These are phyloP conservation scores for Caenorhabditis auriculariae DNA, from an alignment of 2,888 invertebrate species.

Conservation along the genomic window DNA sequence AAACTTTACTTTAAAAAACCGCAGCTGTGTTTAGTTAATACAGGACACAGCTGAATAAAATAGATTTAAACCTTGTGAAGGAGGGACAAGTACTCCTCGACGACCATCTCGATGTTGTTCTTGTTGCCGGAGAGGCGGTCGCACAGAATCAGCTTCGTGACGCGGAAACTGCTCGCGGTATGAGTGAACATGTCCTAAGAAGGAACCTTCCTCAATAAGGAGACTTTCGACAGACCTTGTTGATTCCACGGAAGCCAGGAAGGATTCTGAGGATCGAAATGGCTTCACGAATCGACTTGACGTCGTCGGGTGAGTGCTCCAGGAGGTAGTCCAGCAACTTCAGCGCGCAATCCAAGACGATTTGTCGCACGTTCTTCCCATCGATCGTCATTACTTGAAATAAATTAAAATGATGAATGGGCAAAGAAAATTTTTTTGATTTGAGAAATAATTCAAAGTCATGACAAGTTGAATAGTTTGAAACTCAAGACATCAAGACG, in stretches of 20 bases:
- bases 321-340: constrained; percentile 27
- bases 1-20: no score
- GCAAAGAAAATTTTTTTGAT: background rate
- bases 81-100: constrained; percentile 32
- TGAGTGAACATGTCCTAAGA: constrained; percentile 22
- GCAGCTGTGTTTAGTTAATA: constrained; percentile 2
- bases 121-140: constrained; percentile 34
- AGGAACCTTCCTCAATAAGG: background rate
- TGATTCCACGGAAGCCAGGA: constrained; percentile 34
- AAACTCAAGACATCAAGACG: background rate
- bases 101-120: constrained; percentile 37
- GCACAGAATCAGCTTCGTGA: constrained; percentile 31
- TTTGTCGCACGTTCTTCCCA: constrained; percentile 28
- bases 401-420: background rate
- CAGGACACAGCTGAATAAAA: no score
- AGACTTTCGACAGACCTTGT: constrained; percentile 3
- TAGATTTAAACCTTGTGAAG: constrained; percentile 22
- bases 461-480: background rate
- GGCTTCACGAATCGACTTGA: constrained; percentile 34
- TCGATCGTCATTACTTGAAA: constrained; percentile 16
- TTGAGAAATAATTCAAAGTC: constrained; percentile 6
- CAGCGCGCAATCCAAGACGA: constrained; percentile 18
- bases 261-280: constrained; percentile 31
- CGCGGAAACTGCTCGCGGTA: constrained; percentile 23
- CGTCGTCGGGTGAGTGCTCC: constrained; percentile 32